phyloP scores from a whole-genome alignment of 2,113 vertebrate species.

The Propithecus coquereli region DNA sequence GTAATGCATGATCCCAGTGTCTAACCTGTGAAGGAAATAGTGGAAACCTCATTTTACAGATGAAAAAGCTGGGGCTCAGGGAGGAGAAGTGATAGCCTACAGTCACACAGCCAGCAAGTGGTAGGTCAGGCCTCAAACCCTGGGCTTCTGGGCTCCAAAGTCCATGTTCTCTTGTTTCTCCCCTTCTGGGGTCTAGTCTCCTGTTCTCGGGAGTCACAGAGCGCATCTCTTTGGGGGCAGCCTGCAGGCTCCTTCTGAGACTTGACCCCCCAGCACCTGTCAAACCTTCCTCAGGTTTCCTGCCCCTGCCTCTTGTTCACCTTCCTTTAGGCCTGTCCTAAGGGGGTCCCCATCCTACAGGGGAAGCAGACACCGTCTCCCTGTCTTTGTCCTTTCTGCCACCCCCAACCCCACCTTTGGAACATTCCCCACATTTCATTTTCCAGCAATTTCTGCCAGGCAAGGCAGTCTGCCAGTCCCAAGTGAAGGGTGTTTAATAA shows the following conservation, averaged over 20 bases:
- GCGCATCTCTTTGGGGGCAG: background rate
- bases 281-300: background rate
- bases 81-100: background rate
- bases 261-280: background rate
- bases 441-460: conserved; percentile 60
- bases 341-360: background rate
- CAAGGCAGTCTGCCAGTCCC: conserved; percentile 53
- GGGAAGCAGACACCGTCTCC: background rate
- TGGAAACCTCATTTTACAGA: background rate
- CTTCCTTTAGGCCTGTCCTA: background rate
- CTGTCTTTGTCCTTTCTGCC: background rate
- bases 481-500: conserved; percentile 44
- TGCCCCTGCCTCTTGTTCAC: background rate
- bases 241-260: background rate
- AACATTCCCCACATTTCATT: conserved; percentile 9
- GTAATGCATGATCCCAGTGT: background rate
- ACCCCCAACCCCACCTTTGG: conserved; percentile 20
- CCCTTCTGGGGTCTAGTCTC: background rate
- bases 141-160: background rate
- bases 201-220: background rate
- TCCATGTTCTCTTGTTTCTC: background rate
- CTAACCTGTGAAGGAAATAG: background rate
- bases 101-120: background rate
- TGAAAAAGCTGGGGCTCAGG: background rate
- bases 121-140: background rate